Evolutionary conservation across 2,113 vertebrate genomes (phyloP).

Genomic region (Beaufortia kweichowensis): DNA sequence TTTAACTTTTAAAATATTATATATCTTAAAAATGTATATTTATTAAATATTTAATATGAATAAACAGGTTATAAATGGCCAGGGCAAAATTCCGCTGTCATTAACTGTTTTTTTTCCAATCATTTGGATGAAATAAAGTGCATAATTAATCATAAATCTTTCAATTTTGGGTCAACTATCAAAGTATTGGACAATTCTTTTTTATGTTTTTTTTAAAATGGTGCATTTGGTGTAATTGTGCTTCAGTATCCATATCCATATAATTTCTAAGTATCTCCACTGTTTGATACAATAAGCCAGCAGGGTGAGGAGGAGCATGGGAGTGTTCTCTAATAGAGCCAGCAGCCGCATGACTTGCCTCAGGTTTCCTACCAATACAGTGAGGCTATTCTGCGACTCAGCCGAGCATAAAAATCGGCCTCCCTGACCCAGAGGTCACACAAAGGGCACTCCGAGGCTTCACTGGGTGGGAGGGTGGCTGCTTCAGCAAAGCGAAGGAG

Average conservation of each 20-base stretch:
- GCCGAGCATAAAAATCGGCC: constrained; percentile 75
- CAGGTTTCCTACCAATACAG: constrained; percentile 67
- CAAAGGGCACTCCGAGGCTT: constrained; percentile 51
- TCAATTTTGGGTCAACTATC: no score
- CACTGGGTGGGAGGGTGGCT: constrained; percentile 50
- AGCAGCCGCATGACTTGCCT: constrained; percentile 69
- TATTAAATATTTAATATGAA: no score
- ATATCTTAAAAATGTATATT: no score
- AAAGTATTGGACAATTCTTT: no score
- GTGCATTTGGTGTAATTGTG: neutral
- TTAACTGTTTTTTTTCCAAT: no score
- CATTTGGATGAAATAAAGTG: no score
- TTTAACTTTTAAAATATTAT: no score
- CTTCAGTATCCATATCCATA: neutral
- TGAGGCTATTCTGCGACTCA: constrained; percentile 70
- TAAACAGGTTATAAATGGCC: no score
- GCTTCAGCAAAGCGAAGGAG: constrained; percentile 58
- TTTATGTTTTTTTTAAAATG: no score
- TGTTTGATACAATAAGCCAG: constrained; percentile 5
- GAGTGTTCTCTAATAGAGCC: constrained; percentile 68
- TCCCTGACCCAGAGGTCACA: constrained; percentile 64
- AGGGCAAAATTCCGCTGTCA: no score
- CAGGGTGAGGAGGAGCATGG: constrained; percentile 37
- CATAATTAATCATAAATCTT: no score
- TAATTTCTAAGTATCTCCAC: constrained; percentile 31